Evolutionary conservation across 2,113 vertebrate species (phyloP).

Genomic region (Ivindomyrus marchei): DNA sequence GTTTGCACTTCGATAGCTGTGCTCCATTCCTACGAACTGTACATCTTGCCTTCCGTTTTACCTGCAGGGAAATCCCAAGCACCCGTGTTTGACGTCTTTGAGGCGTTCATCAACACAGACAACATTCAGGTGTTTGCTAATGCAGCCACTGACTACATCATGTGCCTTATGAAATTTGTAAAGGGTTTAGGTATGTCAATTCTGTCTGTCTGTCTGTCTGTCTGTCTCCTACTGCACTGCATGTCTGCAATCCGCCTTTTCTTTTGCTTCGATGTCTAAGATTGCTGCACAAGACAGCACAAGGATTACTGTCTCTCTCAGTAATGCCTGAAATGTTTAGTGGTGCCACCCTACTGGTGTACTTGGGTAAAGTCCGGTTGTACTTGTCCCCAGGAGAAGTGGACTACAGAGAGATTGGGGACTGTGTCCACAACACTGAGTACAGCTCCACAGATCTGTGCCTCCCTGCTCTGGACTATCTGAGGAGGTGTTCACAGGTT

Average conservation of each 20-base stretch:
- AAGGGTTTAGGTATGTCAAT: conserved; percentile 83
- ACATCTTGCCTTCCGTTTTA: conserved; percentile 18
- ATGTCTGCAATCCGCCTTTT: not conserved
- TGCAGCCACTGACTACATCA: conserved; percentile 95
- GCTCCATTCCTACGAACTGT: not conserved
- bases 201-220: not conserved
- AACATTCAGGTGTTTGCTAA: conserved; percentile 98
- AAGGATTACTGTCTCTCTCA: not conserved
- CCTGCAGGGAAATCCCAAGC: conserved; percentile 82
- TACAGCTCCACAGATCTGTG: conserved; percentile 86
- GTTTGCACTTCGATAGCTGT: not conserved
- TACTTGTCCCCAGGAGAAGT: conserved; percentile 69
- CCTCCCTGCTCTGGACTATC: conserved; percentile 88
- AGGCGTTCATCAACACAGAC: conserved; percentile 94
- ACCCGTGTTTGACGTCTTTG: conserved; percentile 94
- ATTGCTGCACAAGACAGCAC: not conserved
- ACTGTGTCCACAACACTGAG: conserved; percentile 69
- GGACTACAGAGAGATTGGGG: conserved; percentile 86
- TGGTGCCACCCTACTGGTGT: not conserved
- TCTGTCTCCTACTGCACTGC: not conserved
- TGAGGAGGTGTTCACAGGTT: conserved; percentile 92
- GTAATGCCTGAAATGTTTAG: not conserved
- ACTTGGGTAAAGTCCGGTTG: not conserved
- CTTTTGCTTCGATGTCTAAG: not conserved
- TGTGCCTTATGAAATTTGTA: conserved; percentile 99